These are phyloP conservation scores for Malacosoma neustria DNA, from an alignment of 2,888 invertebrate species.

Conservation along the genomic window DNA sequence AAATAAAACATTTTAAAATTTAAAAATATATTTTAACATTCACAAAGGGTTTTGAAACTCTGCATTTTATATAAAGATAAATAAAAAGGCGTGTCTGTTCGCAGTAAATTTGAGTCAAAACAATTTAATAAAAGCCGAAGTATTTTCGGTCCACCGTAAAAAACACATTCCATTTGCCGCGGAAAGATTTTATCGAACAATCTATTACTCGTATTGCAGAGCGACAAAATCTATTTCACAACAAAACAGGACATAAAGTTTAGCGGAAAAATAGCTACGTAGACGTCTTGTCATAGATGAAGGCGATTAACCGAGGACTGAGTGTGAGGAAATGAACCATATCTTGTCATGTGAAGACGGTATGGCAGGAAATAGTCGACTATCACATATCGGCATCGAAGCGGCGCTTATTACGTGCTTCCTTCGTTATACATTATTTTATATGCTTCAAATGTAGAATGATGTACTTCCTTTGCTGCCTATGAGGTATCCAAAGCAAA, in stretches of 20 bases:
- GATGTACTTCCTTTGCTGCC: too few relatives aligned
- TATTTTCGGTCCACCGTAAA: background rate
- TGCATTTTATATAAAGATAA: conserved; percentile 1
- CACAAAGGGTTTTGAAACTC: background rate
- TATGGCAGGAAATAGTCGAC: conserved; percentile 21
- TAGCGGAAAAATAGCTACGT: conserved; percentile 13
- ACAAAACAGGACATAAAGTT: conserved; percentile 19
- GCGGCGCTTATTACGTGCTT: background rate
- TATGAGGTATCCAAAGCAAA: too few relatives aligned
- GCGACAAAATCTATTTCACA: conserved; percentile 17
- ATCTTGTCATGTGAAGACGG: conserved; percentile 21
- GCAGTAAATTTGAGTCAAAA: background rate
- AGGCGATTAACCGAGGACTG: conserved; percentile 16
- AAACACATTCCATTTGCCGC: conserved; percentile 1
- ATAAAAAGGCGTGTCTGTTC: background rate
- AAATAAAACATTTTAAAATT: too few relatives aligned
- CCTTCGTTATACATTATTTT: too few relatives aligned
- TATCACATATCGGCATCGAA: conserved; percentile 11
- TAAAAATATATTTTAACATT: background rate
- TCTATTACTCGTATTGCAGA: conserved; percentile 17
- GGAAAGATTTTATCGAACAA: conserved; percentile 17
- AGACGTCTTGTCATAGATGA: conserved; percentile 18
- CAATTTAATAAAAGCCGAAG: background rate
- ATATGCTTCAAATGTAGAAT: too few relatives aligned
- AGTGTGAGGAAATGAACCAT: conserved; percentile 29